A percentile compares a stretch with the other conserved stretches of the same genome.
phyloP scores from a whole-genome alignment of 2,113 vertebrate genomes.

The Corvus moneduloides region DNA sequence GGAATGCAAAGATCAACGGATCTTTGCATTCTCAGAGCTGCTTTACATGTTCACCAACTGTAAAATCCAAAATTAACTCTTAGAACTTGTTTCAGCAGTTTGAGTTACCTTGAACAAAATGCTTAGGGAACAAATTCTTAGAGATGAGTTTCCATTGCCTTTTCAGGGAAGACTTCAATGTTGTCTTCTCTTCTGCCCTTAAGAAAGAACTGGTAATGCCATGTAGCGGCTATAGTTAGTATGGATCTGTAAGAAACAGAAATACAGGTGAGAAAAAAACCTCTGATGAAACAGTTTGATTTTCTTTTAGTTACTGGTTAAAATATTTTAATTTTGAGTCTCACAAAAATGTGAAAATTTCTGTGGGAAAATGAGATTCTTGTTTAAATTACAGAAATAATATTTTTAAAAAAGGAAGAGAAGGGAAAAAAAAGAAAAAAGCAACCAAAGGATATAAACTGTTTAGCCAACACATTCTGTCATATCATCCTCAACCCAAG shows the following conservation, averaged over 20 bases:
- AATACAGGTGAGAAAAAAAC: not conserved
- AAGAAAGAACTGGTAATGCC: not conserved
- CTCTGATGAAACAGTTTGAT: not conserved
- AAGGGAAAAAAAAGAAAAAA: accelerated
- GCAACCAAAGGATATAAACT: not conserved
- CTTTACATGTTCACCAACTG: not conserved
- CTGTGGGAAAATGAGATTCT: not conserved
- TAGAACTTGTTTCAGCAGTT: not conserved
- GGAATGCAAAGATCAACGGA: not conserved
- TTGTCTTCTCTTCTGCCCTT: not conserved
- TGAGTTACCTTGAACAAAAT: not conserved
- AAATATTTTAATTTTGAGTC: not conserved
- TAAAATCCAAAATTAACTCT: not conserved
- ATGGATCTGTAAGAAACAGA: not conserved
- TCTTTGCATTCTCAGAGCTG: not conserved
- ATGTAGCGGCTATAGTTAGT: not conserved
- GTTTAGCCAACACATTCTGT: not conserved
- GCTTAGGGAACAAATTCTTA: not conserved
- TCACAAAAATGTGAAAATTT: not conserved
- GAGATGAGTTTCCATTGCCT: not conserved
- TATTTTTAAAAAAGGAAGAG: accelerated
- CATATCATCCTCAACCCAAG: not conserved
- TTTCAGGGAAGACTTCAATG: not conserved
- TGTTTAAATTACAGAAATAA: not conserved
- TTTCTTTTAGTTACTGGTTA: not conserved